Conservation (phyloP, 2,113 vertebrate species). For the Varanus salvator region DNA sequence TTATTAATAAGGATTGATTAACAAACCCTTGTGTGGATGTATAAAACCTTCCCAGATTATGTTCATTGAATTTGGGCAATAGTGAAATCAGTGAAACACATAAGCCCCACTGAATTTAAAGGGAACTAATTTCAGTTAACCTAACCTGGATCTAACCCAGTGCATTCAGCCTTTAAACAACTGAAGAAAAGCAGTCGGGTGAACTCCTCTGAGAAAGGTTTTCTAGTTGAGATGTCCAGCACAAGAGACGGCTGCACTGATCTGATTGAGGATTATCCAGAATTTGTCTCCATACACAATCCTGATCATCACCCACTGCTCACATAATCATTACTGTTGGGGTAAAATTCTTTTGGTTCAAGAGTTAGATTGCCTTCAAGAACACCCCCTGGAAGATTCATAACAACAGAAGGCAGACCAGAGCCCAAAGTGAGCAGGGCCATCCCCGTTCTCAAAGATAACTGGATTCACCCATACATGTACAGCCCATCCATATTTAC, state of each 20-base stretch:
- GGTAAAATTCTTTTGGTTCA: no score
- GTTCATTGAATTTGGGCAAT: neutral
- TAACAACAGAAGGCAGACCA: no score
- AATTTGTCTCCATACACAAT: neutral
- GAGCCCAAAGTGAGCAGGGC: no score
- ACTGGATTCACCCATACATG: no score
- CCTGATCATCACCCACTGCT: neutral
- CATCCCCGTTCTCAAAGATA: no score
- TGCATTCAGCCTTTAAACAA: neutral
- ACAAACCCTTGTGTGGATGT: no score
- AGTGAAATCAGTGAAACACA: no score
- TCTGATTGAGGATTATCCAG: neutral
- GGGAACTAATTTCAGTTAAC: neutral
- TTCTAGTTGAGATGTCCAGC: neutral
- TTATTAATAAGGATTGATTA: neutral
- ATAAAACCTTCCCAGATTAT: neutral
- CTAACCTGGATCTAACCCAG: neutral
- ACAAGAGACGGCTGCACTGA: neutral
- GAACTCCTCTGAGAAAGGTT: no score
- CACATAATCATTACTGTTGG: neutral
- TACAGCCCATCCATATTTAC: no score
- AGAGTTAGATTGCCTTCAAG: no score
- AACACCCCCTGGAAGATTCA: no score
- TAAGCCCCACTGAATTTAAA: neutral
- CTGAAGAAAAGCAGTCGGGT: neutral